Evolutionary conservation across 2,797 vertebrate species (phyloP), one percentile per base, ranked within the genome.

Genomic region (Triplophysa yarkandensis): DNA sequence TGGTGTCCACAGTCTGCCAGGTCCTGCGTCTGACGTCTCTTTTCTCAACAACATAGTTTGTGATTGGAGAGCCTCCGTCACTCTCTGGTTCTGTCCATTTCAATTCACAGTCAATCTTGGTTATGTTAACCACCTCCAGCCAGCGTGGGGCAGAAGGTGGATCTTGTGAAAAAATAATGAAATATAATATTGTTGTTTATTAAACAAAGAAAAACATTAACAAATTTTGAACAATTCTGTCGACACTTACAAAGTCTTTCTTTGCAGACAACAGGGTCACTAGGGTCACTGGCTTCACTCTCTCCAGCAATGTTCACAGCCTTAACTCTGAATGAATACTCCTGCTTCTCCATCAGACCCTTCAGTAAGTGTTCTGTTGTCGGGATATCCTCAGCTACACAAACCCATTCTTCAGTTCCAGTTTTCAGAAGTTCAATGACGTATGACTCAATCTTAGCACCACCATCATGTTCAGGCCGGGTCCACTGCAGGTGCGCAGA

Each of bases 21-120:
- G 94, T 91, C 90, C 98, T 98, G 46, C 98, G 90, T 71, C 96
- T 93, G 44, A 99, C 97, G 0, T 99, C 98, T 87, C 97, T 94
- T 87, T 99, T 99, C 88, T 99, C 98, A 84, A 99, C 96, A 48
- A 98, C 95, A 9, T 99, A 99, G 90, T 98, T 99, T 77, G 97
- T 98, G 88, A 99, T 94, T 79, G 97, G 97, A 0, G 98, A 98
- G 48, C 97, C 98, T 1, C 98, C 97, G 2, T 99, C 95, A 54
- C 87, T 95, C 87, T 95, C 95, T 62, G 98, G 97, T 67, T 87
- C 90, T 80, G 95, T 95, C 97, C 97, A 99, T 84, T 98, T 99
- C 74, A 99, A 90, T 41, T 95, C 95, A 23, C 95, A 96, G 28
- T 89, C 91, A 76, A 92, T 93, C 90, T 98, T 99, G 66, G 94